phyloP scores from a whole-genome alignment of 1,140 invertebrate species.

The Pseudomyrmex concolor region DNA sequence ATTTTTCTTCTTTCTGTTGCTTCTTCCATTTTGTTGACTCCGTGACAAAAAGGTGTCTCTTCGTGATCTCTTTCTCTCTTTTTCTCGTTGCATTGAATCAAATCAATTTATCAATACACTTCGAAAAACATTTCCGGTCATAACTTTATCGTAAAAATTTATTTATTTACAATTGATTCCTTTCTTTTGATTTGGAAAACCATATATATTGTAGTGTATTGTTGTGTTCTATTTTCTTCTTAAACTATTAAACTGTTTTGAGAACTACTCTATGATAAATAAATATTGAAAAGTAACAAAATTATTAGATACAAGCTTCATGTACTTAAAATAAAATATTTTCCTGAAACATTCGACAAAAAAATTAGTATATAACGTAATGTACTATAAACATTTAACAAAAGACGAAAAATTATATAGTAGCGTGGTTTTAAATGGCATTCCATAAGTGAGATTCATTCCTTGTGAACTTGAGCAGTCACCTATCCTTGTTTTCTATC shows the following conservation, averaged over 20 bases:
- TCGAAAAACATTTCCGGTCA: slow-evolving; percentile 57
- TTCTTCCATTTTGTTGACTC: background rate
- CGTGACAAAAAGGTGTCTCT: slow-evolving; percentile 42
- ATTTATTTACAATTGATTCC: slow-evolving; percentile 13
- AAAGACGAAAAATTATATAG: slow-evolving; percentile 12
- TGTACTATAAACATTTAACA: background rate
- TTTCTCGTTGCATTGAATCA: slow-evolving; percentile 68
- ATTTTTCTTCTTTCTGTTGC: background rate
- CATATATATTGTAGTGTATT: background rate
- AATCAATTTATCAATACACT: slow-evolving; percentile 71
- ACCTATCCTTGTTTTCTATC: slow-evolving; percentile 47
- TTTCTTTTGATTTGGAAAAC: slow-evolving; percentile 13
- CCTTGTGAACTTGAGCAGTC: slow-evolving; percentile 42
- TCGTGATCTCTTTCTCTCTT: slow-evolving; percentile 58
- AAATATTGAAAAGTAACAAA: background rate
- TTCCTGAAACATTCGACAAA: background rate
- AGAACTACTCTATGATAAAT: too few relatives aligned
- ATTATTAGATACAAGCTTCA: too few relatives aligned
- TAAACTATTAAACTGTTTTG: too few relatives aligned
- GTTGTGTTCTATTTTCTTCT: too few relatives aligned
- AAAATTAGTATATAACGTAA: background rate
- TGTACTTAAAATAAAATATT: too few relatives aligned
- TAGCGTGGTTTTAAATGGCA: slow-evolving; percentile 7
- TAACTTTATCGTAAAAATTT: slow-evolving; percentile 44
- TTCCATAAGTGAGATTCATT: slow-evolving; percentile 38